Percentiles rank a stretch among this genome's conserved stretches.
Evolutionary conservation across 1,140 invertebrate species (phyloP).

Genomic region (Acromyrmex charruanus): DNA sequence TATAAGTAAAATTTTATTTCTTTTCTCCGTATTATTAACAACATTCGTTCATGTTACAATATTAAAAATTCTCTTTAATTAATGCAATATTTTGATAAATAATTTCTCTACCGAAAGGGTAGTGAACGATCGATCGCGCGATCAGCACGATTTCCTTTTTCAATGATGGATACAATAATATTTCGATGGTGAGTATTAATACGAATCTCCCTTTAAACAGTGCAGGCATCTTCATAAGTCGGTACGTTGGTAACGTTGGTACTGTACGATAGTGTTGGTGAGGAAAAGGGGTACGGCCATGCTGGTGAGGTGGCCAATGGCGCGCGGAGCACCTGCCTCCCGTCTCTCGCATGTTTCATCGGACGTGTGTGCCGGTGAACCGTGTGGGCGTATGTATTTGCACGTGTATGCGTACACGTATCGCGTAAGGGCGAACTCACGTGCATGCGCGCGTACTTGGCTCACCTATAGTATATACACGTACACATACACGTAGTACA

Average conservation of each 20-base stretch:
- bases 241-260: constrained; percentile 60
- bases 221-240: constrained; percentile 69
- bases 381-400: constrained; percentile 75
- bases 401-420: constrained; percentile 66
- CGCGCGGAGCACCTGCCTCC: constrained; percentile 86
- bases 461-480: constrained; percentile 23
- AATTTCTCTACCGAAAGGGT: neutral
- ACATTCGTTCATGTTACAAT: neutral
- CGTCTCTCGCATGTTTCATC: constrained; percentile 81
- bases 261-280: constrained; percentile 77
- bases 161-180: constrained; percentile 26
- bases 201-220: constrained; percentile 58
- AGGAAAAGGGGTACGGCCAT: constrained; percentile 86
- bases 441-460: constrained; percentile 67
- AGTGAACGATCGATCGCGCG: neutral
- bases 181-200: constrained; percentile 52
- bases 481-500: constrained; percentile 10
- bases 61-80: constrained; percentile 2
- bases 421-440: constrained; percentile 78
- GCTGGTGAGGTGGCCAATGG: constrained; percentile 86
- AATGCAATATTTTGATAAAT: neutral
- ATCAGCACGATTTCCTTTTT: neutral
- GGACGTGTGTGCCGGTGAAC: constrained; percentile 77
- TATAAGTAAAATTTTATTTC: neutral
- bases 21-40: no score